Evolutionary conservation across 2,113 vertebrate species (phyloP), one percentile per base, ranked within the genome.

Genomic region (Drymodes brunneopygia): DNA sequence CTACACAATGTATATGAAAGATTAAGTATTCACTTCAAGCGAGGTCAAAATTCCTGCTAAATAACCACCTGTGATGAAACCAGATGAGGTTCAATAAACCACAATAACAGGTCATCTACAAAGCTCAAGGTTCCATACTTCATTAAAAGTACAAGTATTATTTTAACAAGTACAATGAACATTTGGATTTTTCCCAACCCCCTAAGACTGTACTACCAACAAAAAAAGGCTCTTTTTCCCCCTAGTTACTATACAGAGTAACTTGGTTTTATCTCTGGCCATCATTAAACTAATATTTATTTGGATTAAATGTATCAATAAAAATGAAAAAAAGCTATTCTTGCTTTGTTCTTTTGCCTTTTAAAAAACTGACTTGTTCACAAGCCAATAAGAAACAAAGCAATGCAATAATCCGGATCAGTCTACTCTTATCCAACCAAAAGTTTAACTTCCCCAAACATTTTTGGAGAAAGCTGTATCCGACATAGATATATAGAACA

Each of bases 81-180:
- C 44, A 72, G 56, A 33, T 28, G 35, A 80, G 28, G 86, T 81
- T 91, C 91, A 91, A 86, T 50, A 66, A 35, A 70, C n/a, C 73
- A 51, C 60, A 95, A 72, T 48, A 90, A 92, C 45, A 96, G 94
- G 85, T 97, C 89, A 94, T 53, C 81, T 42, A 57, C 96, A 97
- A 89, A 94, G 69, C 61, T 95, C 94, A 96, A 97, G 91, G 93
- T 78, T 95, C 73, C 67, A 84, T 22, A 86, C 69, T 95, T 96
- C 94, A 95, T 86, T 96, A 86, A 97, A 96, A 97, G 67, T 69
- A 62, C 44, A 72, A 96, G 92, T 91, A 27, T 71, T 85, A 94
- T 90, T 96, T 94, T 97, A 92, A 93, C 20, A 75, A 75, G 88
- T 67, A 94, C 84, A 96, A 91, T 7, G 82, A 97, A 86, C 66